Conservation (phyloP, 2,888 invertebrate species). For the Dusona sp. region DNA sequence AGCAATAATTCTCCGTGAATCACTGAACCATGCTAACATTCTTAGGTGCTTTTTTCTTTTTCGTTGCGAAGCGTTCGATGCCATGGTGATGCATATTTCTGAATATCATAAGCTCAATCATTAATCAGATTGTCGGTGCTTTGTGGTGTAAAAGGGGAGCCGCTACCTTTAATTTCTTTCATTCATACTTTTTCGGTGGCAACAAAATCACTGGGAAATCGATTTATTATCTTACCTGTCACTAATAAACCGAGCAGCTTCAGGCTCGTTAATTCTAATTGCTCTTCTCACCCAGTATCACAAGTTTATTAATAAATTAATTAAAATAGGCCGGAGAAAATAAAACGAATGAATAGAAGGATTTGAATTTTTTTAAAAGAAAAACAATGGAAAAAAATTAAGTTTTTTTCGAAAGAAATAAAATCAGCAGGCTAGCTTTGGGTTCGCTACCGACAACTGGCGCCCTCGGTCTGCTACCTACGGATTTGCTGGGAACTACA, state of each 20-base stretch:
- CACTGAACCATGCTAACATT: neutral
- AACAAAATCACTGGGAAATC: conserved; percentile 72
- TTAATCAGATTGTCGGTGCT: conserved; percentile 77
- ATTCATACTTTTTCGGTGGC: conserved; percentile 61
- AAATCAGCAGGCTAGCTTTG: neutral
- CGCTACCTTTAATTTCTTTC: conserved; percentile 65
- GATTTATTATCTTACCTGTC: conserved; percentile 75
- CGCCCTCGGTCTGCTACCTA: conserved; percentile 74
- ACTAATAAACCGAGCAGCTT: conserved; percentile 74
- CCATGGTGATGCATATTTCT: conserved; percentile 70
- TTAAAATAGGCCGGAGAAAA: conserved; percentile 23
- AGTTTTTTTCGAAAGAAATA: neutral
- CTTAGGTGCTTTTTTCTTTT: neutral
- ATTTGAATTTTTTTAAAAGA: neutral
- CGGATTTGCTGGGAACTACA: conserved; percentile 53
- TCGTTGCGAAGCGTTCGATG: conserved; percentile 3
- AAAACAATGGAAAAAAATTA: conserved; percentile 20
- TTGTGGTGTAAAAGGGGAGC: conserved; percentile 62
- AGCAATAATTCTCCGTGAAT: neutral
- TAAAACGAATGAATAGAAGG: conserved; percentile 2
- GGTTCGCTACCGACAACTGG: conserved; percentile 78
- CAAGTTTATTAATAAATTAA: conserved; percentile 52
- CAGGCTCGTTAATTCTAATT: conserved; percentile 55
- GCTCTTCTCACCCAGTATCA: conserved; percentile 39
- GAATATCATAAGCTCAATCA: conserved; percentile 78